Conservation (phyloP, 2,888 invertebrate species). For the Lasioglossum oenotherae region DNA sequence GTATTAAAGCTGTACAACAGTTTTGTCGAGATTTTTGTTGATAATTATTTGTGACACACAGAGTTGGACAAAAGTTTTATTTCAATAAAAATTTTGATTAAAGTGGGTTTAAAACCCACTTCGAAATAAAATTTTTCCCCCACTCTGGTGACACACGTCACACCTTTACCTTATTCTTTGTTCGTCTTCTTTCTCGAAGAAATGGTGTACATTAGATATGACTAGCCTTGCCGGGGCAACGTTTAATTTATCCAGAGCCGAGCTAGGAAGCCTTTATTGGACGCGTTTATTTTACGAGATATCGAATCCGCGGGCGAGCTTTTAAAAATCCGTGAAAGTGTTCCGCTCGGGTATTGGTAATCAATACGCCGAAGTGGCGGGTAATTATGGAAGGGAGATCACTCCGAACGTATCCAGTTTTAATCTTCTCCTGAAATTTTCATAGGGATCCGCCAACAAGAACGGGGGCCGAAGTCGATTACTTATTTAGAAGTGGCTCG, state of each 20-base stretch:
- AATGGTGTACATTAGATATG: background rate
- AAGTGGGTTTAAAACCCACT: too few species aligned
- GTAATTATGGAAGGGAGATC: constrained; percentile 43
- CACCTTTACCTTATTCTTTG: too few species aligned
- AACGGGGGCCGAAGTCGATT: constrained; percentile 5
- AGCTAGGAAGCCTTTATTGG: constrained; percentile 33
- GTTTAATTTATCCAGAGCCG: constrained; percentile 24
- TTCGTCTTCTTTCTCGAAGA: too few species aligned
- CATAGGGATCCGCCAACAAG: constrained; percentile 10
- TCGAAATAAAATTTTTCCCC: too few species aligned
- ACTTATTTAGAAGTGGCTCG: constrained; percentile 24
- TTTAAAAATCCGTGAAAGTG: constrained; percentile 24
- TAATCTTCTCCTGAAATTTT: constrained; percentile 39
- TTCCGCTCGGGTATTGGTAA: constrained; percentile 38
- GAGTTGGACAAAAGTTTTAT: too few species aligned
- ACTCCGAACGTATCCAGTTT: constrained; percentile 32
- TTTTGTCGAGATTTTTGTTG: background rate
- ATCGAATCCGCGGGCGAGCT: constrained; percentile 16
- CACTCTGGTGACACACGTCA: too few species aligned
- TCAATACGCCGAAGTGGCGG: constrained; percentile 41
- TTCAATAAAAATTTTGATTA: too few species aligned
- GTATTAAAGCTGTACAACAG: background rate
- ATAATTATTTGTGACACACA: too few species aligned
- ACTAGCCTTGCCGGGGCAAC: background rate
- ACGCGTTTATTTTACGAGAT: constrained; percentile 32